Conservation (phyloP, 2,888 invertebrate genomes). For the Harpagoxenus sublaevis region DNA sequence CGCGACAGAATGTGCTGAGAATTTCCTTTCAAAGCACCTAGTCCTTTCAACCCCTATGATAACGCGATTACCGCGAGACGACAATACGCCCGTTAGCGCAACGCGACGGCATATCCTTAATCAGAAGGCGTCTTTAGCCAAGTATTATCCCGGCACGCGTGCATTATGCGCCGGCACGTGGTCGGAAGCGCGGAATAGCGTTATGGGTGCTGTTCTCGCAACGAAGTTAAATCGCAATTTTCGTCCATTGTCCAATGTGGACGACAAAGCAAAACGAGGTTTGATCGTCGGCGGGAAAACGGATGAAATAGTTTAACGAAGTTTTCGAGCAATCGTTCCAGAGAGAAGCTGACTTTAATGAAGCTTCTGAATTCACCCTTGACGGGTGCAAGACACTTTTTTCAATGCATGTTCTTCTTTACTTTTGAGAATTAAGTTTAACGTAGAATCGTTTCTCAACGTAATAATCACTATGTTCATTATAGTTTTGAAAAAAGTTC, state of each 20-base stretch:
- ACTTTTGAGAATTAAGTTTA: not conserved
- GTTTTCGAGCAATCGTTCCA: constrained; percentile 33
- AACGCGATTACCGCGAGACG: constrained; percentile 64
- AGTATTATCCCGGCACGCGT: constrained; percentile 78
- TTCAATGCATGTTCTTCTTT: not conserved
- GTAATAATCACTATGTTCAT: not conserved
- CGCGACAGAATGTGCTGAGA: not conserved
- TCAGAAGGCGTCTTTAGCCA: constrained; percentile 74
- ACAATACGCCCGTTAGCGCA: constrained; percentile 67
- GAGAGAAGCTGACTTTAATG: constrained; percentile 34
- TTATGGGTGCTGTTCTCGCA: constrained; percentile 54
- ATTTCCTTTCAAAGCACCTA: constrained; percentile 6
- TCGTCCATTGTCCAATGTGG: constrained; percentile 74
- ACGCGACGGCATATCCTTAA: constrained; percentile 68
- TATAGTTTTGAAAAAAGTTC: not conserved
- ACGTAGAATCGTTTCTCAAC: not conserved
- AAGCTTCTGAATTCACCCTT: constrained; percentile 17
- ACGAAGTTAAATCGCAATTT: constrained; percentile 76
- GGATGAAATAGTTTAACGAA: constrained; percentile 47
- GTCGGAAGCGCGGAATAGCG: constrained; percentile 69
- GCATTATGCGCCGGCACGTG: constrained; percentile 75
- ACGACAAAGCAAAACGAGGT: constrained; percentile 38
- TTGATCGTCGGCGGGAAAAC: constrained; percentile 43
- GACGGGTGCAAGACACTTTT: not conserved
- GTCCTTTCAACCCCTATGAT: constrained; percentile 44